These are phyloP conservation scores for Latheticus oryzae DNA, from an alignment of 2,888 invertebrate species.

Conservation along the genomic window DNA sequence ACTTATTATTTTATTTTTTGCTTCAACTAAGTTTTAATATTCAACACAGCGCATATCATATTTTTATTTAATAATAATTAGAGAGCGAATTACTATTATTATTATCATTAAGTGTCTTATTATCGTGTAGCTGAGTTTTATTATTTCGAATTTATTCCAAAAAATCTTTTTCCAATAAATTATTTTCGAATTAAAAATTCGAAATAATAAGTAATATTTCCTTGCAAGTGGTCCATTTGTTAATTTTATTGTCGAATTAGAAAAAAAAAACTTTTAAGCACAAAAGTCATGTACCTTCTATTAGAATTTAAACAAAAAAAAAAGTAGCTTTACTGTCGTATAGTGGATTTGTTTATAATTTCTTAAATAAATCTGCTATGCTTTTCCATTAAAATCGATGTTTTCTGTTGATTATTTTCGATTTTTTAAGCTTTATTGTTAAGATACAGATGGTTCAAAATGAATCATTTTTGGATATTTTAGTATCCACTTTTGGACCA, in stretches of 20 bases:
- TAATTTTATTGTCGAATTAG: slow-evolving; percentile 26
- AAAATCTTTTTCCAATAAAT: slow-evolving; percentile 26
- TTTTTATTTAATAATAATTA: slow-evolving; percentile 21
- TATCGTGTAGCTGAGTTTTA: slow-evolving; percentile 29
- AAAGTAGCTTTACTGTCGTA: slow-evolving; percentile 19
- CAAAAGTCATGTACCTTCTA: slow-evolving; percentile 28
- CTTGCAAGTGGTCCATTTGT: slow-evolving; percentile 14
- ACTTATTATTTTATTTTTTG: slow-evolving; percentile 27
- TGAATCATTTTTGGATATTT: slow-evolving; percentile 11
- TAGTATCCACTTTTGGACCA: slow-evolving; percentile 25
- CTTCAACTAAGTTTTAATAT: slow-evolving; percentile 23
- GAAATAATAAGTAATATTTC: slow-evolving; percentile 22
- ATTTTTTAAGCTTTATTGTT: slow-evolving; percentile 20
- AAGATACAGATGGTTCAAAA: slow-evolving; percentile 28
- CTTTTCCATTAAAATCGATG: slow-evolving; percentile 9
- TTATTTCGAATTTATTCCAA: slow-evolving; percentile 26
- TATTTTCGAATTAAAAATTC: slow-evolving; percentile 26
- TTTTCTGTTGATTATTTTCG: slow-evolving; percentile 18
- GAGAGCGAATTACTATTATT: slow-evolving; percentile 29
- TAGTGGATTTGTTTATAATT: slow-evolving; percentile 37
- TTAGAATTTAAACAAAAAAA: slow-evolving; percentile 8
- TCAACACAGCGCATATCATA: slow-evolving; percentile 32
- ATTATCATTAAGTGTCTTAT: slow-evolving; percentile 30
- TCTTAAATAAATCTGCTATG: slow-evolving; percentile 27
- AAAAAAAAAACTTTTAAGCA: slow-evolving; percentile 31